Evolutionary conservation across 2,888 invertebrate species (phyloP).

Genomic region (Stenchaetothrips biformis): DNA sequence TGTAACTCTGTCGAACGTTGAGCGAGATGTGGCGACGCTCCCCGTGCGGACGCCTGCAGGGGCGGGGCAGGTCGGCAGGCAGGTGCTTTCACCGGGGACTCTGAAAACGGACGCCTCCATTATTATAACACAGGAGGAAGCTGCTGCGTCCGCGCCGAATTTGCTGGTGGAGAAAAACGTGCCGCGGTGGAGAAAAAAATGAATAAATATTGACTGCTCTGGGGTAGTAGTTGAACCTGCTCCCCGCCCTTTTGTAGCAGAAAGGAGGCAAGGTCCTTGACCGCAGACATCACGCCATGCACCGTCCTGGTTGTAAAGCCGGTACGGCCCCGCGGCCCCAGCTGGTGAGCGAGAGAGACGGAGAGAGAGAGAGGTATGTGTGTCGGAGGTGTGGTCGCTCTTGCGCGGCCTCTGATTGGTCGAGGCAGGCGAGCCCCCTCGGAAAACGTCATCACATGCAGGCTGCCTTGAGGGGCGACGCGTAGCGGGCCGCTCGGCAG

Average conservation of each 20-base stretch:
- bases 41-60: neutral
- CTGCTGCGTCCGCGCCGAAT: no score
- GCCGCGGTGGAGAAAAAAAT: no score
- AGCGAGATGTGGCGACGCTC: neutral
- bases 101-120: no score
- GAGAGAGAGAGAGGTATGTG: neutral
- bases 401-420: neutral
- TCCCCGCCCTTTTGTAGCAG: no score
- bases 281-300: neutral
- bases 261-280: neutral
- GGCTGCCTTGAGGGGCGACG: constrained; percentile 1
- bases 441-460: neutral
- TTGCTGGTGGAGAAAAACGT: no score
- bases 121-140: no score
- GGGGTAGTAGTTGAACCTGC: no score
- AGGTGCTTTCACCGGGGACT: no score
- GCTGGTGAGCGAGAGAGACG: neutral
- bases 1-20: neutral
- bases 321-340: neutral
- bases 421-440: constrained; percentile 2
- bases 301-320: neutral
- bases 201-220: no score
- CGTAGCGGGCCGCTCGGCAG: neutral
- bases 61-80: neutral
- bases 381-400: constrained; percentile 1